Evolutionary conservation across 2,797 vertebrate genomes (phyloP).

Genomic region (Manis javanica): DNA sequence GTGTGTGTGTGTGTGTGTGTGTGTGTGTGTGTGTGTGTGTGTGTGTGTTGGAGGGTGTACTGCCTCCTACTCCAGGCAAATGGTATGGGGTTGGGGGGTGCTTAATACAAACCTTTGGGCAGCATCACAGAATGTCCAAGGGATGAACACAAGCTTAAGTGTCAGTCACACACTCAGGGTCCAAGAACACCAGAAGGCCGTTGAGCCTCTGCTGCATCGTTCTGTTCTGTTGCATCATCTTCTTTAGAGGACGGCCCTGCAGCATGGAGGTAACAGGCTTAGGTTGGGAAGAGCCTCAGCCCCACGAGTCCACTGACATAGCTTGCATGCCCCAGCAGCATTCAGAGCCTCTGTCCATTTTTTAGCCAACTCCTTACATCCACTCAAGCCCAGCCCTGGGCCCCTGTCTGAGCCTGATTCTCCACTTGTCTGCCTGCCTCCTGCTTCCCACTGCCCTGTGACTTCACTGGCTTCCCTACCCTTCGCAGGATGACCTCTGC

Average conservation of each 20-base stretch:
- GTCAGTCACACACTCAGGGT: background rate
- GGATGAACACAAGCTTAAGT: background rate
- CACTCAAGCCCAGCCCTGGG: background rate
- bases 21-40: no score
- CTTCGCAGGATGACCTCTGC: background rate
- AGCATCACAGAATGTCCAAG: background rate
- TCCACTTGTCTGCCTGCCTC: background rate
- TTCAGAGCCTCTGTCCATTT: no score
- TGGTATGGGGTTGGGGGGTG: background rate
- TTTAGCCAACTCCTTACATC: no score
- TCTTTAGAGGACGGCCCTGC: background rate
- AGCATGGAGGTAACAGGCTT: no score
- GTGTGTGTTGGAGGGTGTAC: accelerated
- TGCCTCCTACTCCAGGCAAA: background rate
- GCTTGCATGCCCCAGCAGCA: accelerated
- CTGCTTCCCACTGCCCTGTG: background rate
- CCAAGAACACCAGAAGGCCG: background rate
- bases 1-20: background rate
- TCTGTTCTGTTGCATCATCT: background rate
- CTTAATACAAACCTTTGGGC: background rate
- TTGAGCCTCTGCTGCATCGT: background rate
- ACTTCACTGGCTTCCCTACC: background rate
- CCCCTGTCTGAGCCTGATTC: background rate
- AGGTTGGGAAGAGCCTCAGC: background rate
- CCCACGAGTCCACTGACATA: accelerated